Evolutionary conservation across 2,797 vertebrate genomes (phyloP), one percentile per base, ranked within the genome.

Genomic region (Phoxinus dragarum): DNA sequence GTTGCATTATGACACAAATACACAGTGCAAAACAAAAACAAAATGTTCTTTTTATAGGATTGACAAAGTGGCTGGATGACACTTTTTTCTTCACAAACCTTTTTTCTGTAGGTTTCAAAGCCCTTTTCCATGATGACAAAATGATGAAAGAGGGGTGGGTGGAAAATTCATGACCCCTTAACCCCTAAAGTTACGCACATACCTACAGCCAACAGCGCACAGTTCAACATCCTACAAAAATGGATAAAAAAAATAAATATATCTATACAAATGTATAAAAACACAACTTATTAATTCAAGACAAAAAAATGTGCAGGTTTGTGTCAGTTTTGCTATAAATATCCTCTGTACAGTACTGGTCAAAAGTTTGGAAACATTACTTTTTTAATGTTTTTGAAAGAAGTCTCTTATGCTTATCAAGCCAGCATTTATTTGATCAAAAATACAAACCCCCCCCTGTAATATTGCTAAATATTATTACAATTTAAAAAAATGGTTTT

Each of bases 231-330:
- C 68, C 84, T 86, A 86, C 59, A 74, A 86, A 86, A 88, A 88
- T 68, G 75, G 73, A 88, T 94, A 94, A 34, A 96, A 96, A 96
- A 96, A 96, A 96, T 96, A 96, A 97, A 96, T 96, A 96, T 94
- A 93, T 90, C 92, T 84, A 61, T 83, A 87, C 88, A 92, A 86
- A 84, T 81, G 80, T 82, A 88, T 90, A 80, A 90, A 90, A 90
- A 83, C 80, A 67, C 69, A 61, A 84, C 34, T 86, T 40, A 64
- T 84, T 44, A 36, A 90, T 86, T 82, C 68, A 74, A 71, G 75
- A 86, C 61, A 81, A 52, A 40, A 40, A 89, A 72, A 89, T 91
- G 92, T 93, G 91, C 36, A 85, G 82, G 38, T 77, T 52, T 81
- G 80, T 80, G 84, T 88, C 47, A 38, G 16, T 81, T 78, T 61